Base-by-base conservation (phyloP, 2,888 invertebrate genomes). In the Amitus sp. region DNA sequence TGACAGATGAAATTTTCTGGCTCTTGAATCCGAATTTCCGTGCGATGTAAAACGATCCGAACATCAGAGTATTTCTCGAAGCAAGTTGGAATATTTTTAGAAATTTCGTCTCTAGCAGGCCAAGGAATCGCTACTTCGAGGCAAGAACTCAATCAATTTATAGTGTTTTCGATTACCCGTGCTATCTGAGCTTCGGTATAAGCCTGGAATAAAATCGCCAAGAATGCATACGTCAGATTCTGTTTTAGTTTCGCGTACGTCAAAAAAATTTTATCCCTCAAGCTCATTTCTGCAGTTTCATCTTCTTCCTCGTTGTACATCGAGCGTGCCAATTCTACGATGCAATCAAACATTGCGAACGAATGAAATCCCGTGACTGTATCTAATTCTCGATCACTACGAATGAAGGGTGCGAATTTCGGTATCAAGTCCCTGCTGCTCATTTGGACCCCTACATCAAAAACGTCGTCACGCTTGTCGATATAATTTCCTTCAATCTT, bases 31-130 rank as follows among this genome's bases (percentile, higher is more conserved):
- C 40, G 18, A 28, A 73, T 63, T 52, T 74, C 73, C 1, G 67
- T 71, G 34, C 69, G 72, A 64, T 74, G 73, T 10, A 75, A 47
- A 0, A 74, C 67, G 13, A 73, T 59, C 20, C 68, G 30, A 9
- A 65, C 65, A 52, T 70, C 56, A 42, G 53, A 40, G 65, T 67
- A 75, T 10, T 59, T 54, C 49, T 67, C 5, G 58, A 76, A 76
- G 62, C 27, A 73, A 9, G 17, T 42, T 5, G 71, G 73, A 17
- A 72, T 56, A 65, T 69, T 73, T 42, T 53, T 28, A 55, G 17
- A 9, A 27, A 68, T 65, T 64, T 69, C 62, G 27, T 62, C 48
- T 39, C 27, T 53, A 9, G 56, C 19, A 12, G 49, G 49, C 51
- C 45, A 59, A 10, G 52, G 10, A 47, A 49, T 39, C 1, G 23